Percentiles rank a stretch among this genome's conserved stretches.
phyloP scores from a whole-genome alignment of 2,888 invertebrate genomes.

The Lithosia quadra region DNA sequence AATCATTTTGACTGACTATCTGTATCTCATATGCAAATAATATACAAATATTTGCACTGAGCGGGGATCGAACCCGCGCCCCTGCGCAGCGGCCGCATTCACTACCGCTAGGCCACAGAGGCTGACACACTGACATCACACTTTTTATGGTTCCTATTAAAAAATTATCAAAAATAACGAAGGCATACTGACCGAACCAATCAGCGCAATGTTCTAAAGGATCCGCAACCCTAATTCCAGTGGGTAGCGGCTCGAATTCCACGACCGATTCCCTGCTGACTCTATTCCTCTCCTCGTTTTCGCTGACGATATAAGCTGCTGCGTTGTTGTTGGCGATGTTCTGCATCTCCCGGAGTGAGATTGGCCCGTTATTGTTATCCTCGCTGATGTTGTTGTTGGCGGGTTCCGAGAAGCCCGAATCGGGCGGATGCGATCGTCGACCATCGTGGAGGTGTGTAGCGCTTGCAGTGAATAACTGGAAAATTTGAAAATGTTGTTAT shows the following conservation, averaged over 20 bases:
- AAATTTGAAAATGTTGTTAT: not conserved
- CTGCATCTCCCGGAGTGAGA: slow-evolving; percentile 85
- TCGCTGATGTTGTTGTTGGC: slow-evolving; percentile 81
- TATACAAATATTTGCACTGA: no score
- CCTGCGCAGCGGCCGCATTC: no score
- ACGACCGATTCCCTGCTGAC: slow-evolving; percentile 80
- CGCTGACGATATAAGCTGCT: slow-evolving; percentile 82
- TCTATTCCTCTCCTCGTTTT: slow-evolving; percentile 81
- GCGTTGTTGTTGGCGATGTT: slow-evolving; percentile 87
- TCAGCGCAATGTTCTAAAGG: slow-evolving; percentile 77
- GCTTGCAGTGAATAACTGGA: slow-evolving; percentile 78
- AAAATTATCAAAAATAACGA: not conserved
- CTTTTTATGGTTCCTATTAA: not conserved
- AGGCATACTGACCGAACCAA: slow-evolving; percentile 77
- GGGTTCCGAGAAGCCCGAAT: slow-evolving; percentile 80
- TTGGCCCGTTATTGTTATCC: slow-evolving; percentile 87
- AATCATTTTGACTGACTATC: no score
- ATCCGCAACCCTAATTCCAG: slow-evolving; percentile 70
- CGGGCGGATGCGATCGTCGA: slow-evolving; percentile 75
- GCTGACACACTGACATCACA: not conserved
- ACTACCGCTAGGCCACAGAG: no score
- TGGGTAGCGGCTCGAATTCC: slow-evolving; percentile 79
- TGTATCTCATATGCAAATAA: no score
- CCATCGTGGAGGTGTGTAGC: slow-evolving; percentile 78
- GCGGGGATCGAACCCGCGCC: no score